Percentiles rank a stretch among this genome's conserved stretches.
phyloP scores from a whole-genome alignment of 2,797 vertebrate genomes.

The Propithecus perrieri region DNA sequence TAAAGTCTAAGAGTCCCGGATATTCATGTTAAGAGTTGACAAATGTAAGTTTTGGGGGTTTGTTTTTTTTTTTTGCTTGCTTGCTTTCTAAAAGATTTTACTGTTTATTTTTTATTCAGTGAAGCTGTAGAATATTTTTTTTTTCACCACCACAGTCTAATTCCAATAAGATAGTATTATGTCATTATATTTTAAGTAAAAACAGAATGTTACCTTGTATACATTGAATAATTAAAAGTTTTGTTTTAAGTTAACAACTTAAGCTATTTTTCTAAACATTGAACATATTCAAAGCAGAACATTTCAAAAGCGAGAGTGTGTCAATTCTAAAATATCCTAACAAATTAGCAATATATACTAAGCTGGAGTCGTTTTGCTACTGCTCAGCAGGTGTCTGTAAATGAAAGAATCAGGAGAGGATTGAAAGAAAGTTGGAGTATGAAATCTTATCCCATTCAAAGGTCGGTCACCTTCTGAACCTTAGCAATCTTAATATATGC shows the following conservation, averaged over 20 bases:
- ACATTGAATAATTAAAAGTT: background rate
- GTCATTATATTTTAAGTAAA: background rate
- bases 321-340: background rate
- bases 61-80: background rate
- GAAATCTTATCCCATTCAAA: background rate
- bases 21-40: constrained; percentile 72
- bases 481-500: background rate
- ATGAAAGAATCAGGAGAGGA: background rate
- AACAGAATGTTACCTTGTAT: background rate
- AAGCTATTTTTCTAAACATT: constrained; percentile 35
- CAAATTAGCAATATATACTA: background rate
- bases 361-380: background rate
- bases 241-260: constrained; percentile 21
- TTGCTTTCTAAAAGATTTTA: background rate
- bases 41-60: background rate
- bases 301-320: background rate
- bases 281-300: background rate
- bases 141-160: background rate
- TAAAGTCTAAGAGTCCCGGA: constrained; percentile 44
- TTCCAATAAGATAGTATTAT: background rate
- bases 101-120: background rate
- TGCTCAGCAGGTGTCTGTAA: background rate
- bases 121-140: constrained; percentile 23
- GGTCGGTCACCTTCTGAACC: background rate
- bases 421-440: background rate